These are phyloP conservation scores for Actinernus sp. DNA, from an alignment of 92 coral and sea anemone species.

Conservation along the genomic window DNA sequence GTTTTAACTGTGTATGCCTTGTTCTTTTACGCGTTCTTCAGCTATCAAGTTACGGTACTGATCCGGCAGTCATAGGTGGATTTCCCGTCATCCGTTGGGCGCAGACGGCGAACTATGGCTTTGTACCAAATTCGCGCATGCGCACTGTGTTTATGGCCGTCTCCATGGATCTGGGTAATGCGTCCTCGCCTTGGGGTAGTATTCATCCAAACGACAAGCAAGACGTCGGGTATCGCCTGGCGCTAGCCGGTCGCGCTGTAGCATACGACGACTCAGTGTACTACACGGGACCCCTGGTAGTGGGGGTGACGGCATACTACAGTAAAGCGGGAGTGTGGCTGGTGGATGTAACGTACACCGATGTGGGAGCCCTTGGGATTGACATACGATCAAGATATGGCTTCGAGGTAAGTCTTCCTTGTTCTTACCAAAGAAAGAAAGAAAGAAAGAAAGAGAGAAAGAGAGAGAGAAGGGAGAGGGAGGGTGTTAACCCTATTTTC, in stretches of 20 bases:
- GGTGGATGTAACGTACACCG: conserved; percentile 36
- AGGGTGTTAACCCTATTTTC: no score
- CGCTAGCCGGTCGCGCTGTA: conserved; percentile 89
- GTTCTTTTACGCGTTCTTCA: no score
- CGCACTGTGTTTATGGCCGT: conserved; percentile 96
- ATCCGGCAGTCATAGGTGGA: conserved; percentile 20
- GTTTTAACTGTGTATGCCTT: no score
- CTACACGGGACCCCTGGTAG: conserved; percentile 84
- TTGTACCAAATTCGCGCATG: conserved; percentile 84
- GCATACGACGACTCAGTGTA: conserved; percentile 90
- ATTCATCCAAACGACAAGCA: conserved; percentile 94
- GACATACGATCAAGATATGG: conserved; percentile 73
- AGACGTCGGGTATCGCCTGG: conserved; percentile 90
- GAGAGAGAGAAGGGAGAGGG: no score
- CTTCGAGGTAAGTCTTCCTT: conserved; percentile 79
- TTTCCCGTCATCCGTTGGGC: conserved; percentile 98
- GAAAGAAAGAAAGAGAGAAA: no score
- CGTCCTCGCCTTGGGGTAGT: conserved; percentile 86
- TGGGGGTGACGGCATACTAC: conserved; percentile 35
- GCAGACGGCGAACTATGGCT: conserved; percentile 96
- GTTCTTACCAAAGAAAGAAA: no score
- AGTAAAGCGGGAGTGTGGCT: conserved; percentile 15
- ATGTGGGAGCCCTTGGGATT: conserved; percentile 71
- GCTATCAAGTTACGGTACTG: background rate
- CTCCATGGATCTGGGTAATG: conserved; percentile 95